phyloP scores from a whole-genome alignment of 2,113 vertebrate species.

The Sorex fumeus region DNA sequence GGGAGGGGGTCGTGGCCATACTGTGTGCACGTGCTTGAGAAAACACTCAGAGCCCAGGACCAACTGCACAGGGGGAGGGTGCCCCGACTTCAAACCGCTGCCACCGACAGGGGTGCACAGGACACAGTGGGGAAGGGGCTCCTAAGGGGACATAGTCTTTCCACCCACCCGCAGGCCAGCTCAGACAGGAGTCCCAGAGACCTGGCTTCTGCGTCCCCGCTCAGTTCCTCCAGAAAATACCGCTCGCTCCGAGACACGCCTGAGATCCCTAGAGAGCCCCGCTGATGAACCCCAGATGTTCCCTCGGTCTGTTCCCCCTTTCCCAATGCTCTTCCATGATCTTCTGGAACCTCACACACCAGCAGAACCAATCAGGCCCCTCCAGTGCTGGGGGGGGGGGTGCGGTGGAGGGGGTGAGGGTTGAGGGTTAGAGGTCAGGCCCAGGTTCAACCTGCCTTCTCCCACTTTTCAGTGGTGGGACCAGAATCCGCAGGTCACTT shows the following conservation, averaged over 20 bases:
- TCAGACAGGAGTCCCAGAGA: too few species aligned
- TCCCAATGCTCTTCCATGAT: neutral
- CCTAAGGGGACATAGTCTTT: too few species aligned
- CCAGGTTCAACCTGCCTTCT: neutral
- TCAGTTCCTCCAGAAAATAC: neutral
- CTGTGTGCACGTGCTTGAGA: neutral
- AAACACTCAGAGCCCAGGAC: constrained; percentile 38
- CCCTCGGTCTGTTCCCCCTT: neutral
- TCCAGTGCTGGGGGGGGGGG: neutral
- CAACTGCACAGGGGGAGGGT: too few species aligned
- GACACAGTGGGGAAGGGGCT: neutral
- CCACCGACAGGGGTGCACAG: too few species aligned
- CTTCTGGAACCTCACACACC: neutral
- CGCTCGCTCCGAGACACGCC: neutral
- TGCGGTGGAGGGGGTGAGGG: neutral
- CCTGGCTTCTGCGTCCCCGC: neutral
- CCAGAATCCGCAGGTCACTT: neutral
- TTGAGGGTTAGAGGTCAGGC: neutral
- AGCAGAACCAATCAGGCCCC: neutral
- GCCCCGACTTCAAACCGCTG: too few species aligned
- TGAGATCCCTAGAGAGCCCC: neutral
- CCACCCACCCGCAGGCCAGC: too few species aligned
- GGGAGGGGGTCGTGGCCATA: neutral
- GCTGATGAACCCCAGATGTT: neutral
- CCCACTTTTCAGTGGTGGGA: neutral